Base-by-base conservation (phyloP, 2,888 invertebrate species). In the Drosophila quasianomalipes region DNA sequence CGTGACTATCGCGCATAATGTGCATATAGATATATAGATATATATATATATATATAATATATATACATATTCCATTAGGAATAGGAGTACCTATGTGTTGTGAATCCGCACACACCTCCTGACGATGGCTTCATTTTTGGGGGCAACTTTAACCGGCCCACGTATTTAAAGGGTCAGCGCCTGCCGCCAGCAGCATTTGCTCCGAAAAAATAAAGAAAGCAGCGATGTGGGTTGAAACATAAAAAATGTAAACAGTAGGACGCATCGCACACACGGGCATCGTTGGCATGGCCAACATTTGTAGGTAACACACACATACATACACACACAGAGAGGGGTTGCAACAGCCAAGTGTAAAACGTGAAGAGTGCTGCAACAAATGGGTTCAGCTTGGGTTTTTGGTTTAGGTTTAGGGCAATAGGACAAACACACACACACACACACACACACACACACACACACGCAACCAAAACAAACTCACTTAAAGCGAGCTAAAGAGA, bases 221-320 rank as follows among this genome's bases (percentile, higher is more conserved):
- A 74, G 69, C 76, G 66, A 86, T 89, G 76, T 87, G 79, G 87
- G 87, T 89, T 86, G 76, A 37, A 79, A 89, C 16, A 47, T 76
- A 87, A 87, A 81, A 84, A 87, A 80, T 80, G 85, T 91, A 86
- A 91, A 91, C 87, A 91, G 90, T 89, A 64, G 91, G 84, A 57
- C 74, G 76, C 80, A 80, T 71, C 70, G 69, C 76, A 79, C 84
- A 89, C 89, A 83, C 74, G 83, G 86, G 83, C 79, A 79, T 79
- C 79, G 71, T 82, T 74, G 64, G 74, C 68, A 67, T 63, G 54
- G 74, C 71, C 77, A 82, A 90, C 89, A 88, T 82, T 85, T 78
- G 61, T 70, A 62, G 39, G 59, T 47, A 69, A 62, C 62, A 74
- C 52, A 44, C 44, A 6, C 60, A 39, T 35, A n/a, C 61, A 47